Evolutionary conservation across 2,113 vertebrate species (phyloP).

Genomic region (Rhagologus leucostigma): DNA sequence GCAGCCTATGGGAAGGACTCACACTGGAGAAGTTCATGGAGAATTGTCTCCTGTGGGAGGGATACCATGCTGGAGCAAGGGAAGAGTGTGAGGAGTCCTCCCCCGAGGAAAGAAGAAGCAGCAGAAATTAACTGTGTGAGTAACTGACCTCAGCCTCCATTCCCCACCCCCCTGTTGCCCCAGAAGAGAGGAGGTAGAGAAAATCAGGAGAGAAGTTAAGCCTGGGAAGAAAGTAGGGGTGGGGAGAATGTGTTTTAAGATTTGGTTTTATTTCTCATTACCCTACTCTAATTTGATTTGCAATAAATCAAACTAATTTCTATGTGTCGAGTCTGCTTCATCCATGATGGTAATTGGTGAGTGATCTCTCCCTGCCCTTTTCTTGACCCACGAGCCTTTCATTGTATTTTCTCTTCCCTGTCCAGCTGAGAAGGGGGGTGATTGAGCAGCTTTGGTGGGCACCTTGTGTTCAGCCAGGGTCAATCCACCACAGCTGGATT

Average conservation of each 20-base stretch:
- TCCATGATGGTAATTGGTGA: background rate
- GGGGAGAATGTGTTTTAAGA: background rate
- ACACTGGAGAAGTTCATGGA: background rate
- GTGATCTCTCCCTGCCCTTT: background rate
- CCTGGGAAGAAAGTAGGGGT: background rate
- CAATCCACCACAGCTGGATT: background rate
- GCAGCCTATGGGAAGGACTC: background rate
- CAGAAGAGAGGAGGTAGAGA: background rate
- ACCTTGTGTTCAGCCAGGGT: background rate
- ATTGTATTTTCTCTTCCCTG: background rate
- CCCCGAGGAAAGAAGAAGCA: accelerated
- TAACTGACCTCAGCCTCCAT: background rate
- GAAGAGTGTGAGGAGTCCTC: background rate
- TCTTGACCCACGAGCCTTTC: accelerated
- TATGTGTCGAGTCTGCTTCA: background rate
- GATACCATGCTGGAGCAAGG: background rate
- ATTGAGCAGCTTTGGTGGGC: background rate
- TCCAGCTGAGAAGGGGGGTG: background rate
- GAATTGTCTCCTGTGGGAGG: background rate
- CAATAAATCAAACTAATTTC: background rate
- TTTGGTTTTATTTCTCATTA: background rate
- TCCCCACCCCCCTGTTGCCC: background rate
- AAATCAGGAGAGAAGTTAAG: background rate
- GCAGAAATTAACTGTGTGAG: background rate
- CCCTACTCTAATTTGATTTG: background rate